Conservation (phyloP, 2,113 vertebrate species). For the Microcebus jonahi region DNA sequence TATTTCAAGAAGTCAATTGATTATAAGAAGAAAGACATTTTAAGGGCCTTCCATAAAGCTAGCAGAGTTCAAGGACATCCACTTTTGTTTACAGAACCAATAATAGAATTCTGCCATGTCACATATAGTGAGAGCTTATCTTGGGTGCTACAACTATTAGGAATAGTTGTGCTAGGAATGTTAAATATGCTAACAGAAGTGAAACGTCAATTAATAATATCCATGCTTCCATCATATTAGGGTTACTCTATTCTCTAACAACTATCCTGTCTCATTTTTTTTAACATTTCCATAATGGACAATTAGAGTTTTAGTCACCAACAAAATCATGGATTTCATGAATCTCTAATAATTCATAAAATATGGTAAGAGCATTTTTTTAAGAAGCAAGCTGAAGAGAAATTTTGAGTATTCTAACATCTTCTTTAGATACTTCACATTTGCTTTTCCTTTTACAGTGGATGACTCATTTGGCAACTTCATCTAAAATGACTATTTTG, state of each 20-base stretch:
- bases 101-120: not conserved
- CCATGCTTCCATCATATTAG: not conserved
- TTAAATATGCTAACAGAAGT: not conserved
- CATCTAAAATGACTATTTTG: not conserved
- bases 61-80: not conserved
- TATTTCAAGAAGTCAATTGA: not conserved
- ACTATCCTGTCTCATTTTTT: not conserved
- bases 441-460: not conserved
- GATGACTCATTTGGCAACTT: not conserved
- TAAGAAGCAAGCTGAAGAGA: not conserved
- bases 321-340: not conserved
- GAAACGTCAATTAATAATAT: not conserved
- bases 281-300: not conserved
- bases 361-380: not conserved
- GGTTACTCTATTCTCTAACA: slow-evolving; percentile 11
- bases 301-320: not conserved
- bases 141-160: not conserved
- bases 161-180: not conserved
- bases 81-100: not conserved
- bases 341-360: not conserved
- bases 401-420: not conserved
- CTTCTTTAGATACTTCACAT: not conserved
- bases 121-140: not conserved
- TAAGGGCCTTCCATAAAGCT: not conserved
- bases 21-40: not conserved